These are phyloP conservation scores for Lophius piscatorius DNA, from an alignment of 2,113 vertebrate genomes.

Conservation along the genomic window DNA sequence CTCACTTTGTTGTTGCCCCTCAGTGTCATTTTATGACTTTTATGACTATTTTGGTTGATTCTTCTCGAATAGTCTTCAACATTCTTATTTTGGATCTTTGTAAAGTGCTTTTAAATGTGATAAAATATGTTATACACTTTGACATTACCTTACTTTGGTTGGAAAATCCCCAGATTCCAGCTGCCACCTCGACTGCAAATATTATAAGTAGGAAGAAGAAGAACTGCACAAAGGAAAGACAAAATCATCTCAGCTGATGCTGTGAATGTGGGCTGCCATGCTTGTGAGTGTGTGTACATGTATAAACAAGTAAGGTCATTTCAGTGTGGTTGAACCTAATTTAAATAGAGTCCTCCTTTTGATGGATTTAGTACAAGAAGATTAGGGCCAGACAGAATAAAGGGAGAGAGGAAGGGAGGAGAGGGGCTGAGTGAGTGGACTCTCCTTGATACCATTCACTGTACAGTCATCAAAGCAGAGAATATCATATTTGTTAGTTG, in stretches of 20 bases:
- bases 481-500: constrained; percentile 15
- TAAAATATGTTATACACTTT: not conserved
- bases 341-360: constrained; percentile 47
- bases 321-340: constrained; percentile 43
- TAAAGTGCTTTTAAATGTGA: not conserved
- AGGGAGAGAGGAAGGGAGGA: constrained; percentile 27
- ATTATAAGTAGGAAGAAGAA: constrained; percentile 94
- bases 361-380: constrained; percentile 63
- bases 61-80: not conserved
- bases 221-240: constrained; percentile 81
- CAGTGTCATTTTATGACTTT: not conserved
- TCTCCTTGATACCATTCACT: constrained; percentile 47
- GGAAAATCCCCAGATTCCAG: constrained; percentile 94
- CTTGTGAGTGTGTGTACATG: constrained; percentile 14
- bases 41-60: not conserved
- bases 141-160: constrained; percentile 89
- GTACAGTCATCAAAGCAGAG: constrained; percentile 26
- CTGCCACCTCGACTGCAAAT: constrained; percentile 93
- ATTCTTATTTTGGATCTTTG: not conserved
- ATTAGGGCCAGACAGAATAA: constrained; percentile 43
- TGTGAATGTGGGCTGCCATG: constrained; percentile 8
- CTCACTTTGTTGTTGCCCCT: not conserved
- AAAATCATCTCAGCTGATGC: constrained; percentile 22
- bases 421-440: constrained; percentile 18
- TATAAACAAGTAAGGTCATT: constrained; percentile 48